These are phyloP conservation scores for Hypsibius dujardini DNA, from an alignment of 1,140 invertebrate species.

Conservation along the genomic window DNA sequence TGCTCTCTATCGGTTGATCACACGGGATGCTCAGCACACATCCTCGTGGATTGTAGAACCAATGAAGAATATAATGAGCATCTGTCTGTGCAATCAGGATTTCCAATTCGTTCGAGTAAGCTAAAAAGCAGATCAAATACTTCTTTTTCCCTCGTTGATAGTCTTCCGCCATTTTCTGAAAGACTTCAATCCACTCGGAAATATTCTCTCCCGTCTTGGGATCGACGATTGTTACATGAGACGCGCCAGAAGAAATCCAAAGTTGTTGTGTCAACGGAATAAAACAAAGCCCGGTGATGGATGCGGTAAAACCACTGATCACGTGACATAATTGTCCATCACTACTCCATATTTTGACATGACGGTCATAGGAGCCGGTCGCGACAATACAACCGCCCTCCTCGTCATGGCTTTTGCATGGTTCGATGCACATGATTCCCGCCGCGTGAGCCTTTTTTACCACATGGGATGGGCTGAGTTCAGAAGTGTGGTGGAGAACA, in stretches of 20 bases:
- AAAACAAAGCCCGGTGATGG: not conserved
- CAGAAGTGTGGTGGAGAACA: not conserved
- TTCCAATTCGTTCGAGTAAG: slow-evolving; percentile 2
- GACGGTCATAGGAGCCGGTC: slow-evolving; percentile 9
- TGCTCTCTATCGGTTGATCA: not conserved
- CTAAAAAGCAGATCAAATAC: not conserved
- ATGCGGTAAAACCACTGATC: not conserved
- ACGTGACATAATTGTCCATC: slow-evolving; percentile 2
- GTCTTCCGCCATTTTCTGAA: not conserved
- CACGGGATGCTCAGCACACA: not conserved
- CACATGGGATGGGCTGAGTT: not conserved
- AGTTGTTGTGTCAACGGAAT: not conserved
- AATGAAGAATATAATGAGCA: not conserved
- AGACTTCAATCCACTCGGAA: not conserved
- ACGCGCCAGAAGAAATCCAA: not conserved
- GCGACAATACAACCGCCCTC: not conserved
- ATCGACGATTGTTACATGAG: not conserved
- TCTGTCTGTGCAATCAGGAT: not conserved
- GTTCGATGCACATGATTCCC: slow-evolving; percentile 4
- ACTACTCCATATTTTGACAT: not conserved
- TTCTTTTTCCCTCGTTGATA: not conserved
- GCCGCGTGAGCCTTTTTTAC: slow-evolving; percentile 2
- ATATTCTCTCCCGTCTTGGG: not conserved
- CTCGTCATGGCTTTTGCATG: not conserved
- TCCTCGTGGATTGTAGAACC: not conserved